A percentile compares a stretch with the other conserved stretches of the same genome.
Evolutionary conservation across 2,888 invertebrate genomes (phyloP).

Genomic region (Leptopilina syphax): DNA sequence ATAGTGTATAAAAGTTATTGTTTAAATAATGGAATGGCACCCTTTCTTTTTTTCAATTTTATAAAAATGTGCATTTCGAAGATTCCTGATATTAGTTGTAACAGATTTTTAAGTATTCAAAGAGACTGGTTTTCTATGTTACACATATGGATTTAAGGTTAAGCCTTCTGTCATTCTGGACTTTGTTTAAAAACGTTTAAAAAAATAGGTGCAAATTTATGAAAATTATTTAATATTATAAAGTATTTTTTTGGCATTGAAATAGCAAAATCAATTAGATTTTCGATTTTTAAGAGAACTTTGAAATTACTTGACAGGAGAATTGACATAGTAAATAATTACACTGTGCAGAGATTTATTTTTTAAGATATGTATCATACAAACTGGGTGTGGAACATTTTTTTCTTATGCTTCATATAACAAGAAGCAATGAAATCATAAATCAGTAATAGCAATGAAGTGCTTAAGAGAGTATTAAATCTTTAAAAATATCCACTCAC

Average conservation of each 20-base stretch:
- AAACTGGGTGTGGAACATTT: neutral
- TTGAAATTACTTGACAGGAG: too few relatives aligned
- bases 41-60: neutral
- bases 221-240: neutral
- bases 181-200: constrained; percentile 15
- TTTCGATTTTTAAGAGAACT: too few relatives aligned
- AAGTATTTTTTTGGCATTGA: neutral
- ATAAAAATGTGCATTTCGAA: neutral
- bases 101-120: neutral
- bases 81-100: neutral
- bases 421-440: neutral
- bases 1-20: neutral
- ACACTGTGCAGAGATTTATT: neutral
- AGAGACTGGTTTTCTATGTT: neutral
- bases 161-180: neutral
- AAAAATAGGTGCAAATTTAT: neutral
- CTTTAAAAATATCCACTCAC: neutral
- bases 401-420: neutral
- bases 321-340: too few relatives aligned
- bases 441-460: neutral
- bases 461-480: neutral
- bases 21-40: neutral
- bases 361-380: neutral
- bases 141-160: constrained; percentile 30
- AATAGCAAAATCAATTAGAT: neutral